A percentile compares a stretch with the other conserved stretches of the same genome.
Conservation (phyloP, 2,113 vertebrate species). For the Microtus pennsylvanicus region DNA sequence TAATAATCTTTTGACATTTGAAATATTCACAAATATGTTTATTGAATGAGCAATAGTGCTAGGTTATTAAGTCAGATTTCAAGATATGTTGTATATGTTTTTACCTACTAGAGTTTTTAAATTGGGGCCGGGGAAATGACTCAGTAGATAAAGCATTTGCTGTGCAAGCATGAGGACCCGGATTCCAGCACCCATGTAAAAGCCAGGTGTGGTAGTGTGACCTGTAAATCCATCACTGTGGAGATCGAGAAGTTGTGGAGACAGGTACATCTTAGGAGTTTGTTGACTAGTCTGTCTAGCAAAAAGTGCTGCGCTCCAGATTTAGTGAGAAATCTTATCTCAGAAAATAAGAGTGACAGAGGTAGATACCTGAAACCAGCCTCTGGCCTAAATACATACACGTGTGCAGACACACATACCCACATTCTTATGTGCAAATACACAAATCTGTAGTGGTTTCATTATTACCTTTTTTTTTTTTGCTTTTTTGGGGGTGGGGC, state of each 20-base stretch:
- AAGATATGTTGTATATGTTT: constrained; percentile 19
- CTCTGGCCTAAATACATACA: background rate
- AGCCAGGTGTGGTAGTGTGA: background rate
- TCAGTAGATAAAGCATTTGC: background rate
- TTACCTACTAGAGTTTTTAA: constrained; percentile 44
- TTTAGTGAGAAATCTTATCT: background rate
- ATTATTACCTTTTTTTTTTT: background rate
- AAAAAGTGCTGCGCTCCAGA: background rate
- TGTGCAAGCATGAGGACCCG: background rate
- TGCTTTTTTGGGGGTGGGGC: background rate
- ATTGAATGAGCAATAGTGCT: background rate
- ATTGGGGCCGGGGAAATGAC: background rate
- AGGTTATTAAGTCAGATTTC: constrained; percentile 41
- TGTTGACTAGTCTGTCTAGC: background rate
- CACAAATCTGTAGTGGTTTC: background rate
- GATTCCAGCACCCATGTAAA: background rate
- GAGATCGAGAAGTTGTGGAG: background rate
- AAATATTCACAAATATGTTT: background rate
- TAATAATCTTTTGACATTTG: background rate
- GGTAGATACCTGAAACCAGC: background rate
- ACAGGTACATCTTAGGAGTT: background rate
- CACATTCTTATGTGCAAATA: background rate
- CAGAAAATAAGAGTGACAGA: background rate
- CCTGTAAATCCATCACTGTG: too few species aligned
- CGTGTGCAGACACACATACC: background rate